Conservation (phyloP, 2,113 vertebrate genomes). For the Python bivittatus region DNA sequence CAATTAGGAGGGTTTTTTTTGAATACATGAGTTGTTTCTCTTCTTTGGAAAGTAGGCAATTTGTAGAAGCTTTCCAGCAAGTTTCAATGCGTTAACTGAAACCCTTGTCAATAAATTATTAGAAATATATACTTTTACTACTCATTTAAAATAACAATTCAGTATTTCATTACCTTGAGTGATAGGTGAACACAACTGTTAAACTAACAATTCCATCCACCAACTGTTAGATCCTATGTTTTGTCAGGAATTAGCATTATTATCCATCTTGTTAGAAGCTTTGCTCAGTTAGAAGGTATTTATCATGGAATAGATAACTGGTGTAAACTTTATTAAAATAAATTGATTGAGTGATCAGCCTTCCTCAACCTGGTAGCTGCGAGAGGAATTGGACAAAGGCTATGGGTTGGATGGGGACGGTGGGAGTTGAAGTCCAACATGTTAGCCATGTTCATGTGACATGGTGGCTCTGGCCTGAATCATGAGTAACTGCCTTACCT, state of each 20-base stretch:
- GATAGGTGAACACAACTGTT: background rate
- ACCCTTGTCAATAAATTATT: background rate
- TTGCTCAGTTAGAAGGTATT: conserved; percentile 9
- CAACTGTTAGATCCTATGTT: conserved; percentile 25
- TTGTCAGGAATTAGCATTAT: conserved; percentile 19
- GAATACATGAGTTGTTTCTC: background rate
- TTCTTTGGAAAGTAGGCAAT: background rate
- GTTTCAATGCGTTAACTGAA: background rate
- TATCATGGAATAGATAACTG: conserved; percentile 18
- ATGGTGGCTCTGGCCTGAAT: background rate
- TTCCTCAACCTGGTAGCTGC: background rate
- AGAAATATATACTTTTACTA: background rate
- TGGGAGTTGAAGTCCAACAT: background rate
- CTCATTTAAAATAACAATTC: background rate
- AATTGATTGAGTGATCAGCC: conserved; percentile 14
- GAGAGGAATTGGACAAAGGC: background rate
- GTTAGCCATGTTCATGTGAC: background rate
- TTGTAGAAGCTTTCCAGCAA: background rate
- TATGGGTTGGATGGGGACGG: background rate
- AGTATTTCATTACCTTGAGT: background rate
- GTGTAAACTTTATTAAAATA: conserved; percentile 7
- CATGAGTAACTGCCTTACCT: background rate
- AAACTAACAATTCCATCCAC: background rate
- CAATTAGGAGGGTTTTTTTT: background rate
- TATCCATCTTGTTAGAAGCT: conserved; percentile 23